phyloP scores from a whole-genome alignment of 2,888 invertebrate genomes.

The Phalera bucephala region DNA sequence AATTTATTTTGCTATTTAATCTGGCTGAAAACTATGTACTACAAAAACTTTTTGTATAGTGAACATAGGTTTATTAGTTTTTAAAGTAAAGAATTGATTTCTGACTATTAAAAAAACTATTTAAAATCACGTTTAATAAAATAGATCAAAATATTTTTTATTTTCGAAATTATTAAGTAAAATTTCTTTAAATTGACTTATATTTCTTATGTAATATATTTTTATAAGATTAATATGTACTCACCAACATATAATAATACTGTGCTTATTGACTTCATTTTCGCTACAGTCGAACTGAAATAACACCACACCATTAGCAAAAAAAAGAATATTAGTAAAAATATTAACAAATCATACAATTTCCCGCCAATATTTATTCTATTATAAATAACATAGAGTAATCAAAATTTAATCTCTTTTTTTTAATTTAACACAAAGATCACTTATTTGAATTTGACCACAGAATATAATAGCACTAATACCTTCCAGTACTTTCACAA shows the following conservation, averaged over 20 bases:
- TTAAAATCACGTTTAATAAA: too few species aligned
- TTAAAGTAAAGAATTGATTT: too few species aligned
- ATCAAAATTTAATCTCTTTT: background rate
- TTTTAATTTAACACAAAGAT: conserved; percentile 5
- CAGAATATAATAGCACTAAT: conserved; percentile 28
- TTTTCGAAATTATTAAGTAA: too few species aligned
- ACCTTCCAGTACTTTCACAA: conserved; percentile 77
- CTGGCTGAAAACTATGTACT: too few species aligned
- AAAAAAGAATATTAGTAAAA: conserved; percentile 17
- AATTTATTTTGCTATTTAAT: too few species aligned
- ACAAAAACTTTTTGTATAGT: too few species aligned
- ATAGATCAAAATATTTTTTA: too few species aligned
- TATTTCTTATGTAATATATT: too few species aligned
- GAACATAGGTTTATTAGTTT: too few species aligned
- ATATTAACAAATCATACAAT: conserved; percentile 6
- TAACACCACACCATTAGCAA: conserved; percentile 38
- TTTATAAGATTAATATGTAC: conserved; percentile 23
- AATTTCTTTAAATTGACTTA: too few species aligned
- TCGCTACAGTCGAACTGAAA: conserved; percentile 74
- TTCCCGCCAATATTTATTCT: background rate
- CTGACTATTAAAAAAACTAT: too few species aligned
- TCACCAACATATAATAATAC: conserved; percentile 67
- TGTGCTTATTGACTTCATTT: conserved; percentile 63
- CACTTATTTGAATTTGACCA: conserved; percentile 11
- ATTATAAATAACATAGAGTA: background rate